Evolutionary conservation across 2,797 vertebrate genomes (phyloP).

Genomic region (Dendrocincla fuliginosa): DNA sequence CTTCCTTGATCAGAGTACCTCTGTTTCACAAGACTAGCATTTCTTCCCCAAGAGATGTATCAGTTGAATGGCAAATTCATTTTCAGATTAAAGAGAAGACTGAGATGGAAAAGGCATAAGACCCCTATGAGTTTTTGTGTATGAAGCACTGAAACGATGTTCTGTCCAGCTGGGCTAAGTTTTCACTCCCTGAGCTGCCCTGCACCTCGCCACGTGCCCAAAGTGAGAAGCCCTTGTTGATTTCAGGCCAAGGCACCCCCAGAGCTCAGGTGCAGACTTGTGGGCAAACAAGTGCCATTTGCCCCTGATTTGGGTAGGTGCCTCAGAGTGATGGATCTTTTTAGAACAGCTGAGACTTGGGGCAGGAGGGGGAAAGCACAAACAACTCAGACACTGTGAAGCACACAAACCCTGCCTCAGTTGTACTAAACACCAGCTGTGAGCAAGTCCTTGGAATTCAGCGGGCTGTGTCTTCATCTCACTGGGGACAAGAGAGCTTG

Average conservation of each 20-base stretch:
- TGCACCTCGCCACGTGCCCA: accelerated
- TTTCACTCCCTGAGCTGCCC: neutral
- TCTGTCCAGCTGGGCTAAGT: neutral
- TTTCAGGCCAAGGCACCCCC: neutral
- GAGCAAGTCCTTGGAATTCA: neutral
- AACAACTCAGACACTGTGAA: neutral
- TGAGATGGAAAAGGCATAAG: neutral
- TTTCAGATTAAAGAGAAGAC: neutral
- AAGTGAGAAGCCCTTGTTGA: neutral
- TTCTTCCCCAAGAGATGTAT: neutral
- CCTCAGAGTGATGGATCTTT: neutral
- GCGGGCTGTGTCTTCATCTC: accelerated
- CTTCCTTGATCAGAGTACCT: neutral
- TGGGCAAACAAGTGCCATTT: neutral
- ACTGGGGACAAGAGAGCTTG: neutral
- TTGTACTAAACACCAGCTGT: accelerated
- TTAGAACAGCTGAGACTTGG: neutral
- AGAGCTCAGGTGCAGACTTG: neutral
- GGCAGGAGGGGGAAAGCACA: neutral
- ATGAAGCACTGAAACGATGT: neutral
- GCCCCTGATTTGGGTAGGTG: neutral
- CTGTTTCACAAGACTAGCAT: neutral
- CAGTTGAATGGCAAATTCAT: neutral
- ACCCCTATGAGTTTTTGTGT: neutral
- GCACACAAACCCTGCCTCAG: neutral